These are phyloP conservation scores for Dasypus novemcinctus DNA, from an alignment of 2,113 vertebrate species.

Conservation along the genomic window DNA sequence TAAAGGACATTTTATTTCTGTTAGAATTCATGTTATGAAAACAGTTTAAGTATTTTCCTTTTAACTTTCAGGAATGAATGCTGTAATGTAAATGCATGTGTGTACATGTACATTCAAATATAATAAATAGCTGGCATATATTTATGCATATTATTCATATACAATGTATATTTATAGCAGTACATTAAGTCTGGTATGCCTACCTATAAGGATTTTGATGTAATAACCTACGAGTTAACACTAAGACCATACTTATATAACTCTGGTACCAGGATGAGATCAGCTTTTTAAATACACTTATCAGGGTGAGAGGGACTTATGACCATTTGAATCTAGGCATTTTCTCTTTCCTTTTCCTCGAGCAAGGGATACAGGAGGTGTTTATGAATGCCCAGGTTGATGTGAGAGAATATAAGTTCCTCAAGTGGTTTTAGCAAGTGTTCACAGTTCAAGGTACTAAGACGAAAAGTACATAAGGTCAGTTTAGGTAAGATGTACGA, in stretches of 20 bases:
- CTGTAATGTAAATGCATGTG: neutral
- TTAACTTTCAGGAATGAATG: slow-evolving; percentile 58
- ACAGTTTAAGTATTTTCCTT: slow-evolving; percentile 56
- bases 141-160: neutral
- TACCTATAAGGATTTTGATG: slow-evolving; percentile 1
- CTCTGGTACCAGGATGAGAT: neutral
- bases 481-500: slow-evolving; percentile 22
- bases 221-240: slow-evolving; percentile 4
- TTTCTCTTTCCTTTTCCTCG: neutral
- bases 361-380: neutral
- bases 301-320: neutral
- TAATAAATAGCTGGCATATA: neutral
- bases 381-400: neutral
- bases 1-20: slow-evolving; percentile 74
- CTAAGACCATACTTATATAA: neutral
- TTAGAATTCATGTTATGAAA: slow-evolving; percentile 67
- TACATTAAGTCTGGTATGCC: neutral
- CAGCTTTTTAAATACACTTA: slow-evolving; percentile 4
- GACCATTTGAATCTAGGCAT: neutral
- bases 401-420: neutral
- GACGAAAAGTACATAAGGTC: neutral
- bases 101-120: neutral
- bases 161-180: neutral
- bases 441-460: neutral
- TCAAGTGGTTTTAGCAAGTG: neutral